Percentiles rank a stretch among this genome's conserved stretches.
These are phyloP conservation scores for Drosophila tropicalis DNA, from an alignment of 1,140 invertebrate species.

Conservation along the genomic window DNA sequence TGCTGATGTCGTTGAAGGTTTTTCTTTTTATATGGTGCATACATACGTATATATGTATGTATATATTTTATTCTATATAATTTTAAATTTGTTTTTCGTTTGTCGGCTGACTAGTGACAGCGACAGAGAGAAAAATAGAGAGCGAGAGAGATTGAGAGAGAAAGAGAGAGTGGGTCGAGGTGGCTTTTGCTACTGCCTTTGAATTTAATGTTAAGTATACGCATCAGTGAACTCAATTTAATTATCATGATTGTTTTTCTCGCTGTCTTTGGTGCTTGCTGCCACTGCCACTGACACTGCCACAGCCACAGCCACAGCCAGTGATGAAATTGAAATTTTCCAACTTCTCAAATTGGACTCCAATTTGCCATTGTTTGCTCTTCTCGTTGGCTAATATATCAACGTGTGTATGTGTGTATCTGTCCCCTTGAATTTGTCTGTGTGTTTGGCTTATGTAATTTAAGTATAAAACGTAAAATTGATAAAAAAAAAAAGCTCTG, in stretches of 20 bases:
- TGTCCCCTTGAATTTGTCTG: background rate
- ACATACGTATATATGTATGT: conserved; percentile 35
- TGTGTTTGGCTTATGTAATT: conserved; percentile 67
- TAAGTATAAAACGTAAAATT: conserved; percentile 51
- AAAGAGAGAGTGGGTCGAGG: conserved; percentile 10
- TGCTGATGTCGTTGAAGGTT: conserved; percentile 71
- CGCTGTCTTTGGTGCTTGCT: conserved; percentile 48
- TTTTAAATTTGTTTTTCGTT: conserved; percentile 28
- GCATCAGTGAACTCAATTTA: conserved; percentile 82
- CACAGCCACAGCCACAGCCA: conserved; percentile 11
- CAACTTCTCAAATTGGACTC: conserved; percentile 61
- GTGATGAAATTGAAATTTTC: conserved; percentile 72
- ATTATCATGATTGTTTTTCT: conserved; percentile 80
- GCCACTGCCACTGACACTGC: conserved; percentile 7
- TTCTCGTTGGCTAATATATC: conserved; percentile 48
- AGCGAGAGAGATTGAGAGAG: conserved; percentile 8
- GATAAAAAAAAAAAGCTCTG: conserved; percentile 61
- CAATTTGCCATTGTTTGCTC: conserved; percentile 19
- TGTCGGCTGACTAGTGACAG: conserved; percentile 18
- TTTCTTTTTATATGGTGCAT: conserved; percentile 37
- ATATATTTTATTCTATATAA: conserved; percentile 19
- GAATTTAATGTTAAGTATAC: conserved; percentile 79
- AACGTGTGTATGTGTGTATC: conserved; percentile 35
- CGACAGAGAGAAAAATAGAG: background rate
- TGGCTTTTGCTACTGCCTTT: conserved; percentile 53